Percentiles rank a stretch among this genome's conserved stretches.
phyloP scores from a whole-genome alignment of 1,140 invertebrate species.

The Sarcophaga bullata region DNA sequence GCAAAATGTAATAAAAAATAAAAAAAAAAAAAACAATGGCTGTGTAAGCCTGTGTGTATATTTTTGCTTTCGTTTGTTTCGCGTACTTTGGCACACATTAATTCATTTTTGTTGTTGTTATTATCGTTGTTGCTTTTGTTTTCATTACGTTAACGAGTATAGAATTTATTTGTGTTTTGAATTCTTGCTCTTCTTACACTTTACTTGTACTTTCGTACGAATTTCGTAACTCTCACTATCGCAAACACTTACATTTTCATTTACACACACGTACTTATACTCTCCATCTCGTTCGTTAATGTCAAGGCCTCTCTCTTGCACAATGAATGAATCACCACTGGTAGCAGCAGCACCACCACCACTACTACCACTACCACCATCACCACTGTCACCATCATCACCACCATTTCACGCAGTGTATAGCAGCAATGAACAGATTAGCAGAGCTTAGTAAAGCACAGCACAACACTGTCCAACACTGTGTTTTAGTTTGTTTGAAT shows the following conservation, averaged over 20 bases:
- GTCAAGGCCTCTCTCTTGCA: slow-evolving; percentile 38
- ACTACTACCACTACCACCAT: too few relatives aligned
- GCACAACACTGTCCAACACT: too few relatives aligned
- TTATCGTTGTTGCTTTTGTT: too few relatives aligned
- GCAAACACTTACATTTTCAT: slow-evolving; percentile 28
- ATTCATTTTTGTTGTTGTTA: not conserved
- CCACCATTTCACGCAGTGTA: too few relatives aligned
- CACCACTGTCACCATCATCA: too few relatives aligned
- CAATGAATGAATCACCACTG: not conserved
- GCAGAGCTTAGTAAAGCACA: too few relatives aligned
- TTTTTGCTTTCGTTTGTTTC: slow-evolving; percentile 6
- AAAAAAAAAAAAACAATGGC: too few relatives aligned
- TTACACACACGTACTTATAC: not conserved
- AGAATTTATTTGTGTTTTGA: too few relatives aligned
- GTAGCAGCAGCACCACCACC: not conserved
- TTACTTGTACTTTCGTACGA: slow-evolving; percentile 34
- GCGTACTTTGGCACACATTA: slow-evolving; percentile 9
- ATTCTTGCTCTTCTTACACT: not conserved
- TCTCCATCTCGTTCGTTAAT: slow-evolving; percentile 33
- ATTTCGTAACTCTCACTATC: slow-evolving; percentile 40
- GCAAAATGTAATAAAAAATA: not conserved
- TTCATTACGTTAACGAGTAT: too few relatives aligned
- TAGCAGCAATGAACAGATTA: too few relatives aligned
- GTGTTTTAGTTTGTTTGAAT: too few relatives aligned
- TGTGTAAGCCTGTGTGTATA: not conserved